Conservation (phyloP, 2,888 invertebrate genomes). For the Teleogryllus oceanicus region DNA sequence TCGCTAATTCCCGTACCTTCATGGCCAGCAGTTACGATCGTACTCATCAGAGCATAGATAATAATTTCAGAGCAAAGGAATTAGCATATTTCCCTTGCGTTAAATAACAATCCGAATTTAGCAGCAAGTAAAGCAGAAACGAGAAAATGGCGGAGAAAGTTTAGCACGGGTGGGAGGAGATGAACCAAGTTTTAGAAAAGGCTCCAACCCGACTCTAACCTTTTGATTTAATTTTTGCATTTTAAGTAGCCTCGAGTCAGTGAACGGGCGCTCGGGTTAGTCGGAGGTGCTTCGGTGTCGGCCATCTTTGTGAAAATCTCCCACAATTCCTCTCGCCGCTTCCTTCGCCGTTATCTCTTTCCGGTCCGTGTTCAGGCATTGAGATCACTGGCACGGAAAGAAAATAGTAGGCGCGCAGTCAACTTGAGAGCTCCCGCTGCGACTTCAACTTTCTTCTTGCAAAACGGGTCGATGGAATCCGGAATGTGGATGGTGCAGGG, state of each 20-base stretch:
- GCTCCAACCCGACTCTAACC: background rate
- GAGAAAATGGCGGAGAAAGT: slow-evolving; percentile 7
- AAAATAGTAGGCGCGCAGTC: background rate
- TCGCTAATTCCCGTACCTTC: background rate
- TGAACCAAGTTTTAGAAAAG: slow-evolving; percentile 10
- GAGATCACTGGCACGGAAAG: slow-evolving; percentile 1
- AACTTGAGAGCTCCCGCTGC: too few relatives aligned
- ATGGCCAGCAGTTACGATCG: slow-evolving; percentile 6
- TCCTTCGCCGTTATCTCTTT: background rate
- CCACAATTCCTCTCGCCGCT: background rate
- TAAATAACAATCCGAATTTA: slow-evolving; percentile 18
- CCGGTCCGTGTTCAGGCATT: slow-evolving; percentile 18
- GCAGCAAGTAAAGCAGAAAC: slow-evolving; percentile 10
- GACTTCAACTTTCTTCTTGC: too few relatives aligned
- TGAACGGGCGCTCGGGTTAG: background rate
- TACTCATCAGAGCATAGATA: background rate
- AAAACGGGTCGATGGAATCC: too few relatives aligned
- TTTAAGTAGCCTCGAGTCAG: slow-evolving; percentile 9
- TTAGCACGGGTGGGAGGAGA: background rate
- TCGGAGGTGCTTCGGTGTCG: background rate
- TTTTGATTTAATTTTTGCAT: slow-evolving; percentile 18
- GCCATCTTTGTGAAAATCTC: slow-evolving; percentile 18
- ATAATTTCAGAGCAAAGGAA: background rate
- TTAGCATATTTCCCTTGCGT: slow-evolving; percentile 9
- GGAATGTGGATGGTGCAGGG: too few relatives aligned